Base-by-base conservation (phyloP, 2,113 vertebrate genomes). In the Dicrurus megarhynchus region DNA sequence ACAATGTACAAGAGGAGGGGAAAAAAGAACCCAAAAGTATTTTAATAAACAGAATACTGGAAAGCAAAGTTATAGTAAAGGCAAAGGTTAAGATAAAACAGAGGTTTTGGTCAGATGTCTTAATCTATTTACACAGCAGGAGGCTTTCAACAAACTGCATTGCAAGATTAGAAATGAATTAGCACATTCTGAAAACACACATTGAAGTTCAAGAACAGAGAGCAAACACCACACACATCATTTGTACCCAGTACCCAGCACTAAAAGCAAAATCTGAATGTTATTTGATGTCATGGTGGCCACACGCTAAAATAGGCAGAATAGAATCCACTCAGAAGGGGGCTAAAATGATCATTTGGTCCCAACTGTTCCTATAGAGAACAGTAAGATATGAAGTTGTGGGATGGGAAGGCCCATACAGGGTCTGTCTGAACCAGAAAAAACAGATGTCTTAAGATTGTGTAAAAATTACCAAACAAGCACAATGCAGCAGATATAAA, bases 81-180 rank as follows among this genome's bases (percentile, higher is more conserved):
- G 69, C 73, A 91, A 84, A 87, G 69, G 65, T 87, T 74, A 56
- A 42, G 65, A 76, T 47, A 91, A 84, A 89, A 68, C 33, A 82
- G 84, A 84, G 44, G 42, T 50, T 84, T 74, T 44, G 74, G 60
- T 93, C 65, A 75, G 30, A 83, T 75, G 18, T 52, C 75, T 79
- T 71, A 79, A 92, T 83, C 65, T 87, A 35, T 87, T 95, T 90
- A 85, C 74, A 82, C 78, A 95, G 69, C 3, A 4, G 85, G 64
- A 91, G 18, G 23, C 14, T 82, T 92, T 90, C 78, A 84, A 78
- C 69, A 85, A 85, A 79, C 71, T 85, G 78, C 35, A 27, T 6
- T 59, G 78, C 47, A 90, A 79, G 61, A 64, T 82, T 67, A 82
- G 75, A 75, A 88, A 79, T 10, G 4, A 90, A 90, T 91, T 92